A percentile compares a stretch with the other conserved stretches of the same genome.
phyloP scores from a whole-genome alignment of 1,140 invertebrate species.

The Gryllus bimaculatus region DNA sequence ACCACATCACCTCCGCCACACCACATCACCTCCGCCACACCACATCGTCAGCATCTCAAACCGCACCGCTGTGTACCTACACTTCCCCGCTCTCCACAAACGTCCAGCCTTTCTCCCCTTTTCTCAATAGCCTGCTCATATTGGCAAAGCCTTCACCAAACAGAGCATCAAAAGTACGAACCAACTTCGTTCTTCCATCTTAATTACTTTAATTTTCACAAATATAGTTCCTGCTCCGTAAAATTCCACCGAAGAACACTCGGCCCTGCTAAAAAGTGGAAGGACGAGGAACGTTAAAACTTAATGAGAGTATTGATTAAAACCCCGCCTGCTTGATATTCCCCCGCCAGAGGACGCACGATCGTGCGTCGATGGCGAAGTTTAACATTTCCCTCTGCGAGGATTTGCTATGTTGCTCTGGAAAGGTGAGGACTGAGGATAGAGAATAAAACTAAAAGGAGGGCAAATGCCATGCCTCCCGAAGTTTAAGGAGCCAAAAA shows the following conservation, averaged over 20 bases:
- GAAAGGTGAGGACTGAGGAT: too few relatives aligned
- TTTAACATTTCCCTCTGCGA: neutral
- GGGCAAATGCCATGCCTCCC: too few relatives aligned
- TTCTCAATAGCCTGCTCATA: neutral
- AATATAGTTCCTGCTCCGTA: neutral
- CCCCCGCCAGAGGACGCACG: neutral
- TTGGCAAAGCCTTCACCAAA: neutral
- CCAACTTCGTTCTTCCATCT: neutral
- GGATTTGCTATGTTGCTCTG: too few relatives aligned
- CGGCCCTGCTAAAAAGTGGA: neutral
- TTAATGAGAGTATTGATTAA: conserved; percentile 6
- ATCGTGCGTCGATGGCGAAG: neutral
- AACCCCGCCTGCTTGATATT: neutral
- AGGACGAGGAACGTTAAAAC: neutral
- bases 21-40: too few relatives aligned
- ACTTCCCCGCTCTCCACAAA: neutral
- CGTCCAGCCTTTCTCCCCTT: neutral
- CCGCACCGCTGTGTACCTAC: neutral
- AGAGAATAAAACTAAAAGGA: too few relatives aligned
- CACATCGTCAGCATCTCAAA: neutral
- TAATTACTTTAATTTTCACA: conserved; percentile 1
- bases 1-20: too few relatives aligned
- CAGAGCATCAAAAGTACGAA: neutral
- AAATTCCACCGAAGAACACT: neutral
- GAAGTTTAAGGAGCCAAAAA: too few relatives aligned